Conservation (phyloP, 2,888 invertebrate genomes). For the Amiota mariae region DNA sequence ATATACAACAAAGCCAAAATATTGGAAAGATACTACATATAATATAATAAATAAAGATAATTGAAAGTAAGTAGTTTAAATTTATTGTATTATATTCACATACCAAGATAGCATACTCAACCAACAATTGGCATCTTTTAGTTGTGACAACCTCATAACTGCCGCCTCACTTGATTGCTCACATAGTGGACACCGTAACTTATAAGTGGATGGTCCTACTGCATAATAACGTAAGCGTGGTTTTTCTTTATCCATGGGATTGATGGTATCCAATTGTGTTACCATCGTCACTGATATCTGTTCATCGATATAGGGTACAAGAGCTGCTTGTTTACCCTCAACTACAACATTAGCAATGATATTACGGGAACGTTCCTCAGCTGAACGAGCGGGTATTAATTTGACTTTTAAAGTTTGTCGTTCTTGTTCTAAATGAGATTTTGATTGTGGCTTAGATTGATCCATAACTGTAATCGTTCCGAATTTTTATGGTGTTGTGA, state of each 20-base stretch:
- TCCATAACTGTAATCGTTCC: background rate
- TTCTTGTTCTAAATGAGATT: constrained; percentile 20
- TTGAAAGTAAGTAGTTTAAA: constrained; percentile 20
- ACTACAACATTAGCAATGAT: constrained; percentile 66
- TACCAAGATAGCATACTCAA: constrained; percentile 69
- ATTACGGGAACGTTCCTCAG: constrained; percentile 63
- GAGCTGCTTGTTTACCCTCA: constrained; percentile 50
- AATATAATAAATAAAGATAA: background rate
- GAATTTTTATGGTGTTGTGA: background rate
- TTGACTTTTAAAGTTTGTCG: constrained; percentile 59
- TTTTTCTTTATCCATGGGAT: constrained; percentile 30
- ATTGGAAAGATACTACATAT: constrained; percentile 64
- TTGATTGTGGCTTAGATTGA: constrained; percentile 50
- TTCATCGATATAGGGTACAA: constrained; percentile 66
- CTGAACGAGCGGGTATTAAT: constrained; percentile 60
- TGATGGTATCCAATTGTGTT: constrained; percentile 37
- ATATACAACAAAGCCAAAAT: constrained; percentile 67
- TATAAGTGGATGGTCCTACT: constrained; percentile 69
- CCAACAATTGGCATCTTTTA: constrained; percentile 63
- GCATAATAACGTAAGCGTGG: constrained; percentile 63
- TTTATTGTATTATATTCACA: constrained; percentile 26
- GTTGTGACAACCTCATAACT: constrained; percentile 63
- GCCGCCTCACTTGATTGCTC: constrained; percentile 65
- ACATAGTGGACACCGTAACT: constrained; percentile 69
- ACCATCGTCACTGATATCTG: constrained; percentile 43